These are phyloP conservation scores for Catharus ustulatus DNA, from an alignment of 2,797 vertebrate genomes.

Conservation along the genomic window DNA sequence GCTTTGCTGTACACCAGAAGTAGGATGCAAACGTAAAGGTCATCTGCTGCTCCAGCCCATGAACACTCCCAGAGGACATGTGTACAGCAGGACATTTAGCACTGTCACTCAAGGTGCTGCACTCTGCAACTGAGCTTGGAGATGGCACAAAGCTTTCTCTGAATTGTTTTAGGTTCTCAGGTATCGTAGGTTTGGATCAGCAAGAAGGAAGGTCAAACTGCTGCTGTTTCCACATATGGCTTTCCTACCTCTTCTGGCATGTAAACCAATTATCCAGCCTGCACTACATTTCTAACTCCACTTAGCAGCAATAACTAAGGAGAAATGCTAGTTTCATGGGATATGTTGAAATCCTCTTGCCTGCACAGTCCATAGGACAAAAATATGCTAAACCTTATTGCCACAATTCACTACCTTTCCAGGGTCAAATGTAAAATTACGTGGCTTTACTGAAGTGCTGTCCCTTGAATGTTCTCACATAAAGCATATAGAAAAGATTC, in stretches of 20 bases:
- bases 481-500: neutral
- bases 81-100: neutral
- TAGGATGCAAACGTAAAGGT: neutral
- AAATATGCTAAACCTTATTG: neutral
- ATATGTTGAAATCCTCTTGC: neutral
- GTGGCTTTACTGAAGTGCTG: neutral
- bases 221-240: neutral
- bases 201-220: neutral
- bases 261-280: neutral
- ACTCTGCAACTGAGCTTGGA: neutral
- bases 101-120: rapidly evolving
- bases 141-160: neutral
- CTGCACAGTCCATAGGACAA: neutral
- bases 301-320: neutral
- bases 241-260: neutral
- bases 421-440: neutral
- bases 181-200: neutral
- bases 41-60: neutral
- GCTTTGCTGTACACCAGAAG: neutral
- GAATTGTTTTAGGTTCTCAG: neutral
- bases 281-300: neutral
- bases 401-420: neutral
- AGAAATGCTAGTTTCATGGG: neutral
- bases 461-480: neutral
- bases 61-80: neutral